phyloP scores from a whole-genome alignment of 2,113 vertebrate species.

The Calidris pugnax region DNA sequence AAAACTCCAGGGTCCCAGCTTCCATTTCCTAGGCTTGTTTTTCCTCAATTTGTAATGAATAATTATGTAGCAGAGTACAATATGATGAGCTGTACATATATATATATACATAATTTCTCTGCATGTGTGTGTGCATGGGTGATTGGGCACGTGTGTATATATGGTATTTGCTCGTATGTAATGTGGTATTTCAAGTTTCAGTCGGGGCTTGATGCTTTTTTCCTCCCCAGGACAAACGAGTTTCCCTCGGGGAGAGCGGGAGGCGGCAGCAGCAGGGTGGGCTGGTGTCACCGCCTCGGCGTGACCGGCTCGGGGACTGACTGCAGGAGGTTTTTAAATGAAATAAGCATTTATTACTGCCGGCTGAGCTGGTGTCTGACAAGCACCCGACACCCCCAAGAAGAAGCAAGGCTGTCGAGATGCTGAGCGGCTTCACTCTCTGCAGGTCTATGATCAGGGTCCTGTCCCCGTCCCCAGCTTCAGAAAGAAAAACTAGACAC shows the following conservation, averaged over 20 bases:
- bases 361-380: neutral
- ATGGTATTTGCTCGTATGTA: neutral
- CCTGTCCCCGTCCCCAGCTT: neutral
- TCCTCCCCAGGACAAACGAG: neutral
- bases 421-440: neutral
- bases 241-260: neutral
- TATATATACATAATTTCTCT: neutral
- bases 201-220: neutral
- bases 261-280: neutral
- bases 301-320: neutral
- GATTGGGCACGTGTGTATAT: neutral
- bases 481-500: neutral
- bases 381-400: neutral
- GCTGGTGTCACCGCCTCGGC: neutral
- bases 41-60: neutral
- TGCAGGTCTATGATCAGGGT: neutral
- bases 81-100: neutral
- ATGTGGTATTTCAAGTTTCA: conserved; percentile 16
- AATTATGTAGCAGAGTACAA: neutral
- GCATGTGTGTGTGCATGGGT: neutral
- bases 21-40: neutral
- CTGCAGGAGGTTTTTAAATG: neutral
- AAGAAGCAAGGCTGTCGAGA: neutral
- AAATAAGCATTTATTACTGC: neutral
- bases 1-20: neutral